Evolutionary conservation across 2,113 vertebrate species (phyloP).

Genomic region (Pachyramphus minor): DNA sequence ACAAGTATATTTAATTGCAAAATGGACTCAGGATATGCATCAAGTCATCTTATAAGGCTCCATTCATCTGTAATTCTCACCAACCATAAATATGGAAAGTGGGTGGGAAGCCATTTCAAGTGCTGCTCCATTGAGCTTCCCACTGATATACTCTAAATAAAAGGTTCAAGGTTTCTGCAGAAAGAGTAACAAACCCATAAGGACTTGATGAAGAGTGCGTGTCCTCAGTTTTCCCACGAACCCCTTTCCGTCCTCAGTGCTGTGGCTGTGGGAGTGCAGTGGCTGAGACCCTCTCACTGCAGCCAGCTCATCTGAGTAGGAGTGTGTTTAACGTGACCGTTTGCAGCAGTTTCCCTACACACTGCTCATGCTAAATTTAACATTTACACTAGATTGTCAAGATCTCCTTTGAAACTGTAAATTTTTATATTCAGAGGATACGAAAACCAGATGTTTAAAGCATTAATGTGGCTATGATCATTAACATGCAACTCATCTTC

Average conservation of each 20-base stretch:
- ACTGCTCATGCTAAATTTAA: not conserved
- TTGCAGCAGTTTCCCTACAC: not conserved
- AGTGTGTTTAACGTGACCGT: not conserved
- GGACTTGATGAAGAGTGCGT: not conserved
- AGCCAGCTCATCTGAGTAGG: not conserved
- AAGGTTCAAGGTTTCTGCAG: not conserved
- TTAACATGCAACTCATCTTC: not conserved
- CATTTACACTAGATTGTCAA: not conserved
- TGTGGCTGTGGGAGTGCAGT: not conserved
- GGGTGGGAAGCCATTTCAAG: not conserved
- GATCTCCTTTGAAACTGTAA: not conserved
- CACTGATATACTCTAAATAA: constrained; percentile 8
- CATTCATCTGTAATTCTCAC: not conserved
- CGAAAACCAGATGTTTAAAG: not conserved
- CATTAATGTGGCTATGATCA: not conserved
- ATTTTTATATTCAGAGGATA: not conserved
- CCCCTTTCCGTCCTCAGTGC: not conserved
- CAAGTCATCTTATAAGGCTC: not conserved
- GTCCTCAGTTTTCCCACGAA: not conserved
- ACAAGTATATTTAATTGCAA: not conserved
- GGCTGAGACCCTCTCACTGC: not conserved
- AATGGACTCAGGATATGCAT: not conserved
- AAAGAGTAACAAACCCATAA: not conserved
- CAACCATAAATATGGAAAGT: not conserved
- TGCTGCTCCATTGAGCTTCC: not conserved